Evolutionary conservation across 1,140 invertebrate genomes (phyloP).

Genomic region (Drosophila pectinifera): DNA sequence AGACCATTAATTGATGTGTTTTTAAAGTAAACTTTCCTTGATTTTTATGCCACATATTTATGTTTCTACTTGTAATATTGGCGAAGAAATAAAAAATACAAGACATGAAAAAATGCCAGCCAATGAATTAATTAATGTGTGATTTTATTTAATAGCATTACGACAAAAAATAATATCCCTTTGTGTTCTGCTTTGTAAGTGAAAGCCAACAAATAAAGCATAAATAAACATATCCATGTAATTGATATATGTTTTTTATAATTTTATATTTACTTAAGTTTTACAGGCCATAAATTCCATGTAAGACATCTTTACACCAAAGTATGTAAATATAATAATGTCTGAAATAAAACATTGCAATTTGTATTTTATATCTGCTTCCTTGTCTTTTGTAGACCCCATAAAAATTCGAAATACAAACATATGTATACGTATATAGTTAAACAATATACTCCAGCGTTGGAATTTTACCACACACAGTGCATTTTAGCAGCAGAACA

Average conservation of each 20-base stretch:
- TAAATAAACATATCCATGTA: neutral
- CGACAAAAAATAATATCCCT: neutral
- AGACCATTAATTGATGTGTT: neutral
- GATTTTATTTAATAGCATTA: conserved; percentile 4
- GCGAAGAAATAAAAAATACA: neutral
- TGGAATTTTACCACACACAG: conserved; percentile 20
- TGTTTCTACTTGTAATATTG: neutral
- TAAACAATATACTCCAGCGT: conserved; percentile 2
- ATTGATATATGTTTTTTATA: neutral
- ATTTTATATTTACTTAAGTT: neutral
- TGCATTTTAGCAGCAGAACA: conserved; percentile 8
- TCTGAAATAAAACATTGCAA: neutral
- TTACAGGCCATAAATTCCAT: neutral
- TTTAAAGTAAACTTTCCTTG: neutral
- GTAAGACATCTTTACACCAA: neutral
- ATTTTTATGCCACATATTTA: neutral
- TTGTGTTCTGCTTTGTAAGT: neutral
- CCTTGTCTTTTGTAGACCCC: too few relatives aligned
- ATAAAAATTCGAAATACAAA: neutral
- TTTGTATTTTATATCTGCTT: too few relatives aligned
- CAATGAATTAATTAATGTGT: neutral
- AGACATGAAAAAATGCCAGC: neutral
- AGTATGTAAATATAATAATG: neutral
- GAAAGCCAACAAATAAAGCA: neutral
- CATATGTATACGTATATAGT: neutral